phyloP scores from a whole-genome alignment of 2,113 vertebrate genomes.

The Sylvia atricapilla region DNA sequence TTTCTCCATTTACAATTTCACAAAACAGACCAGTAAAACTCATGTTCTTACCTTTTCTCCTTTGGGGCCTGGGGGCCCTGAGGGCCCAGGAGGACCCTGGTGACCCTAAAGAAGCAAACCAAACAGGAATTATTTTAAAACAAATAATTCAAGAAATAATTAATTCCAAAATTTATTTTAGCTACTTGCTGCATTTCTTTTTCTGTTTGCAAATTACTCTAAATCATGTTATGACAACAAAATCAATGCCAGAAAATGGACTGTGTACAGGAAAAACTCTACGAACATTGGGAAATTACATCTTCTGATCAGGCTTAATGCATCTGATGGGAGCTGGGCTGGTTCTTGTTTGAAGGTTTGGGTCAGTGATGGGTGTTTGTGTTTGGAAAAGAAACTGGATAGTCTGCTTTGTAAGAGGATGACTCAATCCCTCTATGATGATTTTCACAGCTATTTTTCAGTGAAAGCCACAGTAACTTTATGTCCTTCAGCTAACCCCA shows the following conservation, averaged over 20 bases:
- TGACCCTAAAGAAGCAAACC: slow-evolving; percentile 81
- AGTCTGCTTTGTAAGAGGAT: background rate
- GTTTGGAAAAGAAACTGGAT: background rate
- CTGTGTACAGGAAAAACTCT: background rate
- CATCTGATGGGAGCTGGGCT: background rate
- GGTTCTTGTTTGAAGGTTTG: background rate
- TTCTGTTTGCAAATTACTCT: background rate
- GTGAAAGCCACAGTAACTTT: background rate
- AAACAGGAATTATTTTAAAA: background rate
- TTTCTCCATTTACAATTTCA: background rate
- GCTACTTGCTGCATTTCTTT: background rate
- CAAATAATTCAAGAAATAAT: background rate
- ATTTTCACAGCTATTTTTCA: background rate
- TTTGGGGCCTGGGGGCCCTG: slow-evolving; percentile 88
- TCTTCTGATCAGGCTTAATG: background rate
- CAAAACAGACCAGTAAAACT: background rate
- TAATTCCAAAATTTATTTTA: background rate
- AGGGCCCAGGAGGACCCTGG: slow-evolving; percentile 80
- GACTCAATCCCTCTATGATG: background rate
- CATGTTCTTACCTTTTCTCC: slow-evolving; percentile 88
- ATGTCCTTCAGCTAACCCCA: background rate
- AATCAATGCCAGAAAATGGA: background rate
- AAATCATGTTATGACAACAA: background rate
- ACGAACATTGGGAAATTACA: background rate
- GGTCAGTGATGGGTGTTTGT: background rate